A percentile compares a stretch with the other conserved stretches of the same genome.
These are phyloP conservation scores for Pao palembangensis DNA, from an alignment of 2,113 vertebrate species.

Conservation along the genomic window DNA sequence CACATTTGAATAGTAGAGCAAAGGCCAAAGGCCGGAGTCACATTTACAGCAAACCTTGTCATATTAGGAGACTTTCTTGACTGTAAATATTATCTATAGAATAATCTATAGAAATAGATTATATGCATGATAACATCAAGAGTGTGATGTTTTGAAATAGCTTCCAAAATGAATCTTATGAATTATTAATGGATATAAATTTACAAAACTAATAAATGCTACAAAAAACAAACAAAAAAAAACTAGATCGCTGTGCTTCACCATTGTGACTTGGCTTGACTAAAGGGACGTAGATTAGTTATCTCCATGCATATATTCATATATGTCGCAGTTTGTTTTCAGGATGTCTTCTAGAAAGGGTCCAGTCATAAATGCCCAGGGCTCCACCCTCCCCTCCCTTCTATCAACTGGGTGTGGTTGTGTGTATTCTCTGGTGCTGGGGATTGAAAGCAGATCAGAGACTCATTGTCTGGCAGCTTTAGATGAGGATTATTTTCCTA, in stretches of 20 bases:
- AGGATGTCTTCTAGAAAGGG: slow-evolving; percentile 11
- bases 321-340: slow-evolving; percentile 33
- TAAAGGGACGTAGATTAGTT: slow-evolving; percentile 35
- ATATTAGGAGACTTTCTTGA: background rate
- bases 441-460: too few relatives aligned
- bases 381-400: too few relatives aligned
- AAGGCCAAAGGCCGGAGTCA: background rate
- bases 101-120: background rate
- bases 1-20: slow-evolving; percentile 20
- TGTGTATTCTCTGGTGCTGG: too few relatives aligned
- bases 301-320: slow-evolving; percentile 29
- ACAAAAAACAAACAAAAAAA: background rate
- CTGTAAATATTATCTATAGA: background rate
- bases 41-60: background rate
- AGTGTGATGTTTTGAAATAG: background rate
- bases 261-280: background rate
- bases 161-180: background rate
- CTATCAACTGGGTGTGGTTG: too few relatives aligned
- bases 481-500: slow-evolving; percentile 57
- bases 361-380: slow-evolving; percentile 15
- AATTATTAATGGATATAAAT: slow-evolving; percentile 1
- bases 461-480: slow-evolving; percentile 53
- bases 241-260: slow-evolving; percentile 2
- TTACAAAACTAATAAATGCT: background rate
- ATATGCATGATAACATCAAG: background rate